Percentiles rank a stretch among this genome's conserved stretches.
These are phyloP conservation scores for Potamarius usumacintae DNA, from an alignment of 2,113 vertebrate genomes.

Conservation along the genomic window DNA sequence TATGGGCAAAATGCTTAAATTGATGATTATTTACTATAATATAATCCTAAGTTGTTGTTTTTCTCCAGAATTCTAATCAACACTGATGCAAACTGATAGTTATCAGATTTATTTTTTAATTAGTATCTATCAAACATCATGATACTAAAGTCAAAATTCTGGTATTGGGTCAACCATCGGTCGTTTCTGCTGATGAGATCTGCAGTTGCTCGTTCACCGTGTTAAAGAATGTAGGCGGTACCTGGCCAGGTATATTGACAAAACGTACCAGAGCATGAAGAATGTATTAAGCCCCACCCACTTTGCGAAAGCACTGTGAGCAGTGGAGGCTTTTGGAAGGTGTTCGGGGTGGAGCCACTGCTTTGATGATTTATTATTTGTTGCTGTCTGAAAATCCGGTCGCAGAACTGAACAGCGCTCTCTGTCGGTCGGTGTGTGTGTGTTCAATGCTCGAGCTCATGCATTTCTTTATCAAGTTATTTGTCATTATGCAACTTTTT, in stretches of 20 bases:
- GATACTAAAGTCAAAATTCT: neutral
- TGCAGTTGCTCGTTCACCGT: neutral
- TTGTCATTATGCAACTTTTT: neutral
- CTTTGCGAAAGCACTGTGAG: neutral
- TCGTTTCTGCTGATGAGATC: neutral
- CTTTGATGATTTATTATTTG: constrained; percentile 3
- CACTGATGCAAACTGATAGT: neutral
- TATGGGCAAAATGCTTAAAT: neutral
- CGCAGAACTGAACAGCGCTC: neutral
- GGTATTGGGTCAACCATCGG: neutral
- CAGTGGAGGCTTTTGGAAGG: neutral
- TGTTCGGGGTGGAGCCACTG: neutral
- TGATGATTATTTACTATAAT: neutral
- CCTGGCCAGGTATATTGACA: neutral
- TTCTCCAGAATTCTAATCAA: neutral
- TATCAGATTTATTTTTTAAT: neutral
- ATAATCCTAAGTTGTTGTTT: neutral
- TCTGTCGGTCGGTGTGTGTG: neutral
- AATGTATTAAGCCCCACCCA: neutral
- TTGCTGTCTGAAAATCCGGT: constrained; percentile 40
- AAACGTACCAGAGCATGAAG: neutral
- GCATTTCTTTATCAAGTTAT: constrained; percentile 13
- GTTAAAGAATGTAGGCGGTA: neutral
- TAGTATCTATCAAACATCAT: neutral
- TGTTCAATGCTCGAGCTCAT: too few species aligned